Base-by-base conservation (phyloP, 2,888 invertebrate species). In the Taenaris catops region DNA sequence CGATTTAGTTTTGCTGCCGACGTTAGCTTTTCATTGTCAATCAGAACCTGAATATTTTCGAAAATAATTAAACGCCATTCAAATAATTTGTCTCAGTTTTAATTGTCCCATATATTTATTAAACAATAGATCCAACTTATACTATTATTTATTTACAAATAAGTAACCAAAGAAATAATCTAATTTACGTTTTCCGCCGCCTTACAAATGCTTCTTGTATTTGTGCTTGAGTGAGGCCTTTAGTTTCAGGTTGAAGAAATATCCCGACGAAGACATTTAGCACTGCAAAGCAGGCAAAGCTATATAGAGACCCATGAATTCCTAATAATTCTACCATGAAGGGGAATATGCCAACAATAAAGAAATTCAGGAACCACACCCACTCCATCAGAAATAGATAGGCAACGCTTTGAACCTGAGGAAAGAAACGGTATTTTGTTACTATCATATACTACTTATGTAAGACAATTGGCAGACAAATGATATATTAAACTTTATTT, bases 171-270 rank as follows among this genome's bases (percentile, higher is more conserved):
- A n/a, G n/a, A n/a, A n/a, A n/a, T n/a, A n/a, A n/a, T n/a, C n/a
- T 7, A 0, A 10, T 23, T 43, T 31, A 49, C 12, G 35, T 47
- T 21, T 38, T 45, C 19, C 48, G 44, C 18, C 45, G 34, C 2
- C 38, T 41, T 11, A 51, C 25, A 29, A 59, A 41, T 1, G 47
- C 38, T 46, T 65, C 59, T 35, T 86, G 71, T 8, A 88, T 87
- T 28, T 75, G 64, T 7, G 64, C 62, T 18, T 68, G 73, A 0
- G 79, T 71, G 1, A 84, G 55, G 1, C 87, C 87, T 34, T 87
- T 88, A 0, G 88, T 88, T 53, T 88, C 88, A 0, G 88, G 87
- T 0, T 88, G 58, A 1, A 65, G 47, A 6, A 74, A 48, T 19
- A 62, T 62, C 0, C 67, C 58, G n/a, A 75, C 45, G 0, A 73